Percentiles rank a stretch among this genome's conserved stretches.
Evolutionary conservation across 2,888 invertebrate genomes (phyloP).

Genomic region (Crossocerus cetratus): DNA sequence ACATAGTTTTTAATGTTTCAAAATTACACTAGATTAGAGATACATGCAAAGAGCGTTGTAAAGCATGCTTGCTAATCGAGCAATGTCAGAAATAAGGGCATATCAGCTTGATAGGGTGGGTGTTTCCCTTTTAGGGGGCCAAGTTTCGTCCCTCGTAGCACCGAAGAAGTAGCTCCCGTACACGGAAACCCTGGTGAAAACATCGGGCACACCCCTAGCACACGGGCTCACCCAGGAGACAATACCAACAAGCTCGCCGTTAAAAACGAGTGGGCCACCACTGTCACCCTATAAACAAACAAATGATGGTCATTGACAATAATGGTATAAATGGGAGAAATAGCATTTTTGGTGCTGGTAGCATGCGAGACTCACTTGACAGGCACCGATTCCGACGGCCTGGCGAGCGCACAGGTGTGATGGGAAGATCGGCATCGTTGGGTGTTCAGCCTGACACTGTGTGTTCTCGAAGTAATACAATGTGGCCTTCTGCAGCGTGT

Average conservation of each 20-base stretch:
- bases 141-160: background rate
- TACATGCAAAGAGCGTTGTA: too few relatives aligned
- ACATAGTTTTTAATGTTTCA: too few relatives aligned
- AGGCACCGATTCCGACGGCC: conserved; percentile 27
- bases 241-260: conserved; percentile 40
- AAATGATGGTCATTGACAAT: background rate
- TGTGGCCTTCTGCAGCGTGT: conserved; percentile 30
- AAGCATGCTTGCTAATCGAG: too few relatives aligned
- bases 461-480: conserved; percentile 4
- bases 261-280: conserved; percentile 49
- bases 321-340: background rate
- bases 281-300: conserved; percentile 51
- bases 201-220: conserved; percentile 34
- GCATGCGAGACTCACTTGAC: conserved; percentile 21
- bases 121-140: too few relatives aligned
- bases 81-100: too few relatives aligned
- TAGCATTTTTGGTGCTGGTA: background rate
- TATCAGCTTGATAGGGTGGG: too few relatives aligned
- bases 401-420: conserved; percentile 23
- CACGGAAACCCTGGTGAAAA: conserved; percentile 42
- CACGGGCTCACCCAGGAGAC: conserved; percentile 48
- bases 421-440: background rate
- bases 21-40: too few relatives aligned
- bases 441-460: conserved; percentile 22
- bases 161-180: conserved; percentile 36